Base-by-base conservation (phyloP, 2,113 vertebrate species). In the Cinclus mexicanus region DNA sequence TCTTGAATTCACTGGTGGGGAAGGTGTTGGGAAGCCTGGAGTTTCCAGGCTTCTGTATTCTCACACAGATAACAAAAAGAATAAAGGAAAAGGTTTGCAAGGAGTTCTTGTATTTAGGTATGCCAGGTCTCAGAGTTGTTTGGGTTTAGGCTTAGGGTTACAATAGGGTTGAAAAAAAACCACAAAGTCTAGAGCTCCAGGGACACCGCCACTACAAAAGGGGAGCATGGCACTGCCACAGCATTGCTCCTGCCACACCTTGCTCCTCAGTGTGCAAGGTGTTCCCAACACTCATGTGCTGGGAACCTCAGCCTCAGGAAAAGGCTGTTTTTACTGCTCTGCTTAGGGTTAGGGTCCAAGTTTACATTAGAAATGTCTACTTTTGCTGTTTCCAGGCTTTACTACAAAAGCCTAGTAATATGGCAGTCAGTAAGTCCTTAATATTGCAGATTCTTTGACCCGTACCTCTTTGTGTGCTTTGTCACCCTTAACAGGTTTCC, bases 161-260 rank as follows among this genome's bases (percentile, higher is more conserved):
- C 0, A 0, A 9, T 29, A 29, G 19, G 8, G 19, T 16, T 75
- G 50, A 11, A n/a, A 57, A 57, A 49, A 56, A 56, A 0, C 8
- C 16, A 67, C 24, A 13, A 49, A 49, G 4, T 4, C 24, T 5
- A 57, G 35, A 49, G 24, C 29, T 42, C 42, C 52, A 57, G 42
- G n/a, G 20, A 24, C 82, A 49, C 19, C 57, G 14, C 5, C 16
- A 13, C 29, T 57, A 13, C 29, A 49, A 29, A 61, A 29, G 52
- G 24, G 42, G 14, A 56, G 6, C n/a, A 26, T 0, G 0, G 22
- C n/a, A 49, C 12, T 65, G 70, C 50, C 50, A 12, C 60, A 65
- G 15, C 5, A 9, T 12, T 41, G 23, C 50, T 65, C 24, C 19
- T 12, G 29, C 15, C 50, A n/a, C 42, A 29, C 1, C 16, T 8